phyloP scores from a whole-genome alignment of 2,797 vertebrate species.

The Setipinna tenuifilis region DNA sequence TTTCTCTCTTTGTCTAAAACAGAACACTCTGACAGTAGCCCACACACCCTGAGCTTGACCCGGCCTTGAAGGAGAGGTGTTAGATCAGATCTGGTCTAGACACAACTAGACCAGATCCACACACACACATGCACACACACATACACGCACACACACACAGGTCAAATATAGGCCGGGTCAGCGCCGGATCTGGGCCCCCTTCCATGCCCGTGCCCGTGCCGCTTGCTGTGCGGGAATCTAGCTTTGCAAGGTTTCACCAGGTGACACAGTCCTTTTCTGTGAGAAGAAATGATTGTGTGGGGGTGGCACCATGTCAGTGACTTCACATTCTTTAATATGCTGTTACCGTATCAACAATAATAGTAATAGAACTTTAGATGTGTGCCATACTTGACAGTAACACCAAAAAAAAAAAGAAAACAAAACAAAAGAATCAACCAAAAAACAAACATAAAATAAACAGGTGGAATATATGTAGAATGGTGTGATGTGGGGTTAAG shows the following conservation, averaged over 20 bases:
- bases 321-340: slow-evolving; percentile 68
- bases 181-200: background rate
- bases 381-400: background rate
- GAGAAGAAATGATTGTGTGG: slow-evolving; percentile 48
- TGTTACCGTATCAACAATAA: slow-evolving; percentile 24
- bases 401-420: slow-evolving; percentile 22
- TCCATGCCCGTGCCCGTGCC: background rate
- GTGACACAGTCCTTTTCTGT: slow-evolving; percentile 56
- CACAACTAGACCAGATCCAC: no score
- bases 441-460: slow-evolving; percentile 23
- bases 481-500: background rate
- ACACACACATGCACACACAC: no score
- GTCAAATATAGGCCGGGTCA: background rate
- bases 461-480: background rate
- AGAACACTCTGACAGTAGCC: slow-evolving; percentile 51
- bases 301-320: slow-evolving; percentile 62
- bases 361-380: background rate
- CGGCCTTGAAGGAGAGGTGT: slow-evolving; percentile 42
- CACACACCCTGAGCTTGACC: slow-evolving; percentile 59
- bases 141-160: no score
- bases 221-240: background rate
- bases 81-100: no score
- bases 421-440: slow-evolving; percentile 21
- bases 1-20: background rate
- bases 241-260: slow-evolving; percentile 61